Percentiles rank a stretch among this genome's conserved stretches.
Evolutionary conservation across 2,888 invertebrate species (phyloP).

Genomic region (Polyommatus iphigenia): DNA sequence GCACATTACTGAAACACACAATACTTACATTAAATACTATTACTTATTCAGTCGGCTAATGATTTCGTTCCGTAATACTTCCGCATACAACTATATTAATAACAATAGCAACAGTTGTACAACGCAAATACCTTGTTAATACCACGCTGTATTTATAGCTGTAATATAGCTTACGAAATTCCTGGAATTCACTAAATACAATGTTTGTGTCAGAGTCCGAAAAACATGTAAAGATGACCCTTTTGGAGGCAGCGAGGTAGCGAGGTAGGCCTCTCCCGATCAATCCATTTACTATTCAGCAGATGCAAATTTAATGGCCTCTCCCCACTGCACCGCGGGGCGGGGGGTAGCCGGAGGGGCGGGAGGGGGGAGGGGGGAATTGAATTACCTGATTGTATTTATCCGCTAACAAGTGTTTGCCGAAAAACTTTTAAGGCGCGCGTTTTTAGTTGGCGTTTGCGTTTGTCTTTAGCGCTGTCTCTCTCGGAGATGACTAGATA

Average conservation of each 20-base stretch:
- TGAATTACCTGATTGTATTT: slow-evolving; percentile 28
- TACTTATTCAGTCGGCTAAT: neutral
- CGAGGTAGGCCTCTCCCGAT: slow-evolving; percentile 38
- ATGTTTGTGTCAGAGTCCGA: neutral
- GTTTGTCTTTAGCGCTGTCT: slow-evolving; percentile 1
- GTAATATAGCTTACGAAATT: neutral
- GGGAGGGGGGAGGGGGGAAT: neutral
- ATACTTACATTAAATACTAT: neutral
- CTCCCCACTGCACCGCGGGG: slow-evolving; percentile 36
- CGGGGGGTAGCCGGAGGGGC: neutral
- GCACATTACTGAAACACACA: neutral
- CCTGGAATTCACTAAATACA: neutral
- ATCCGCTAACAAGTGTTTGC: slow-evolving; percentile 15
- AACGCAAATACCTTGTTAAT: neutral
- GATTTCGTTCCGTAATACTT: neutral
- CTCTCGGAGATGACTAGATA: neutral
- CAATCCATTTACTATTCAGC: slow-evolving; percentile 42
- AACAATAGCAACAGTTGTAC: neutral
- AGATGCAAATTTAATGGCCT: slow-evolving; percentile 49
- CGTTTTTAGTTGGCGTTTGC: neutral
- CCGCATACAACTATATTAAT: neutral
- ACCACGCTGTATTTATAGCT: neutral
- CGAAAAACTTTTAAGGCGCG: slow-evolving; percentile 13
- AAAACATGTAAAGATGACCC: neutral
- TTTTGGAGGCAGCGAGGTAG: slow-evolving; percentile 30